phyloP scores from a whole-genome alignment of 2,113 vertebrate genomes.

The Urocolius indicus region DNA sequence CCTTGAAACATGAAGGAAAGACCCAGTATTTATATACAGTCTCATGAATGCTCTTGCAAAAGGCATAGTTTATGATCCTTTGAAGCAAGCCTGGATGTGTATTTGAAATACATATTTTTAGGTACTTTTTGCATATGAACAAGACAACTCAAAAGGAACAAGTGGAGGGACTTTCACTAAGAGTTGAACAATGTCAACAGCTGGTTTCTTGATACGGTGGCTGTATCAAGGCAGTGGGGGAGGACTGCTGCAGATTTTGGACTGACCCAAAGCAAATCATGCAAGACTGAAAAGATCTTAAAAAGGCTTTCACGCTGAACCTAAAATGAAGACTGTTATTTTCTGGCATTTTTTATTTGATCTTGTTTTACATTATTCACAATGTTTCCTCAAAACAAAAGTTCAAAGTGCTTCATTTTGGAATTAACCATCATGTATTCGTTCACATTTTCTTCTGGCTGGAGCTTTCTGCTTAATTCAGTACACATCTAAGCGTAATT shows the following conservation, averaged over 20 bases:
- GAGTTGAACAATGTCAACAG: background rate
- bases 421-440: background rate
- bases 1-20: background rate
- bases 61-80: background rate
- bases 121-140: background rate
- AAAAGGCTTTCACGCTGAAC: background rate
- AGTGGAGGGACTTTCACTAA: background rate
- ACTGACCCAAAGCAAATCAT: background rate
- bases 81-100: background rate
- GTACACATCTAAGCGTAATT: background rate
- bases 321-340: background rate
- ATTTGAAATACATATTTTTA: background rate
- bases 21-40: background rate
- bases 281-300: background rate
- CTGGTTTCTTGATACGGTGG: background rate
- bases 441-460: background rate
- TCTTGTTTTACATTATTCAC: background rate
- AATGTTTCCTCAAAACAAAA: background rate
- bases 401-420: background rate
- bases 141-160: background rate
- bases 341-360: background rate
- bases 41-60: background rate
- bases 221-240: background rate
- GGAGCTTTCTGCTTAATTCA: background rate
- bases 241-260: background rate